These are phyloP conservation scores for Siderastrea radians DNA, from an alignment of 92 coral and sea anemone species.

Conservation along the genomic window DNA sequence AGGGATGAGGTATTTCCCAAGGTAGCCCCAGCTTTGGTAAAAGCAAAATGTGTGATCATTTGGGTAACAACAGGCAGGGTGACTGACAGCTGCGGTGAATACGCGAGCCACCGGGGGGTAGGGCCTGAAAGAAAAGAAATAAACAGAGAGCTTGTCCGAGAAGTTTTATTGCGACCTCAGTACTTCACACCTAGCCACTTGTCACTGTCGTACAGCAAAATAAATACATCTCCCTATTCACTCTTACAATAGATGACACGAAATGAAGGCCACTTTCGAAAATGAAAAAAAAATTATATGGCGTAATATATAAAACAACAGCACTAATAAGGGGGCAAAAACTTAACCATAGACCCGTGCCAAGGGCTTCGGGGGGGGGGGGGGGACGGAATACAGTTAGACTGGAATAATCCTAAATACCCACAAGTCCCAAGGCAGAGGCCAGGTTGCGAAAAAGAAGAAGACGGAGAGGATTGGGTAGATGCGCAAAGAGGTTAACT, in stretches of 20 bases:
- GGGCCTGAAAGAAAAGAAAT: conserved; percentile 14
- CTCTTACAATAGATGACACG: no score
- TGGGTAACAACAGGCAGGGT: conserved; percentile 56
- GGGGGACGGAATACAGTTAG: neutral
- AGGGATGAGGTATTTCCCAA: neutral
- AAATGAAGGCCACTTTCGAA: no score
- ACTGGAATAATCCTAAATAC: neutral
- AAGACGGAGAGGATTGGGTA: neutral
- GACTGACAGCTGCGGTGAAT: conserved; percentile 39
- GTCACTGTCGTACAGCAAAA: no score
- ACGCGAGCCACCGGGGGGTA: conserved; percentile 58
- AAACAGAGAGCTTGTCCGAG: no score
- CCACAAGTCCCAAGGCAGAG: conserved; percentile 24
- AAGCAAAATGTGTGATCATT: conserved; percentile 50
- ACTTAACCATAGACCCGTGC: neutral
- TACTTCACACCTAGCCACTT: no score
- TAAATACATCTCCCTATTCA: no score
- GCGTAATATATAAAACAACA: no score
- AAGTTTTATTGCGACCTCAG: no score
- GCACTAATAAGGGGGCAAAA: neutral
- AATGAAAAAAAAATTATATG: no score
- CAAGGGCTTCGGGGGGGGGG: no score
- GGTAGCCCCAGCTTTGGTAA: conserved; percentile 66
- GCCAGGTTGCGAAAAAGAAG: conserved; percentile 43
- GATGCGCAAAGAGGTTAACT: conserved; percentile 49